These are phyloP conservation scores for Thamnophis elegans DNA, from an alignment of 2,797 vertebrate genomes.

Conservation along the genomic window DNA sequence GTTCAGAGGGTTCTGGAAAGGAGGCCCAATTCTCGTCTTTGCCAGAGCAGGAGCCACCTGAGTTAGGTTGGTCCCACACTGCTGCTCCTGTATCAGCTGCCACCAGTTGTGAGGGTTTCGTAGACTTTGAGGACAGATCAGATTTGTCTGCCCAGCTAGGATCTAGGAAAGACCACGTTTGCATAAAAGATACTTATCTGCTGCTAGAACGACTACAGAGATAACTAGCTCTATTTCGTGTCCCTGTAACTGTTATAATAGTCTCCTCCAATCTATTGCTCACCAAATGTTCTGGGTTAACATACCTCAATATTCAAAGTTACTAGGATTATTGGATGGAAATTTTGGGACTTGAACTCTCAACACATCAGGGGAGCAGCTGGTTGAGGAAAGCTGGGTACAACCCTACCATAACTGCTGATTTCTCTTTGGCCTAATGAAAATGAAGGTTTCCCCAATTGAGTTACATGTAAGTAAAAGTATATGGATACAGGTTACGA, in stretches of 20 bases:
- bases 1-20: slow-evolving; percentile 26
- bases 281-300: background rate
- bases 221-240: background rate
- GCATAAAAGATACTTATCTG: background rate
- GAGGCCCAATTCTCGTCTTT: slow-evolving; percentile 43
- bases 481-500: no score
- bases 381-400: background rate
- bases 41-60: background rate
- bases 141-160: slow-evolving; percentile 25
- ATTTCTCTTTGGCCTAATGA: background rate
- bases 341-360: background rate
- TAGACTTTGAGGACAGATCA: slow-evolving; percentile 15
- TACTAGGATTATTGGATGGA: background rate
- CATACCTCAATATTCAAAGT: background rate
- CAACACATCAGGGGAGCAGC: background rate
- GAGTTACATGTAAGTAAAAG: background rate
- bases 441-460: background rate
- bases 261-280: background rate
- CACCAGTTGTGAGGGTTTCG: slow-evolving; percentile 20
- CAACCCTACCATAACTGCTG: background rate
- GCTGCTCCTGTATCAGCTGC: slow-evolving; percentile 38
- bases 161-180: slow-evolving; percentile 1
- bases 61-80: slow-evolving; percentile 31
- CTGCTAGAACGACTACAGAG: background rate
- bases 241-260: background rate